Evolutionary conservation across 2,797 vertebrate genomes (phyloP).

Genomic region (Lacerta viridis): DNA sequence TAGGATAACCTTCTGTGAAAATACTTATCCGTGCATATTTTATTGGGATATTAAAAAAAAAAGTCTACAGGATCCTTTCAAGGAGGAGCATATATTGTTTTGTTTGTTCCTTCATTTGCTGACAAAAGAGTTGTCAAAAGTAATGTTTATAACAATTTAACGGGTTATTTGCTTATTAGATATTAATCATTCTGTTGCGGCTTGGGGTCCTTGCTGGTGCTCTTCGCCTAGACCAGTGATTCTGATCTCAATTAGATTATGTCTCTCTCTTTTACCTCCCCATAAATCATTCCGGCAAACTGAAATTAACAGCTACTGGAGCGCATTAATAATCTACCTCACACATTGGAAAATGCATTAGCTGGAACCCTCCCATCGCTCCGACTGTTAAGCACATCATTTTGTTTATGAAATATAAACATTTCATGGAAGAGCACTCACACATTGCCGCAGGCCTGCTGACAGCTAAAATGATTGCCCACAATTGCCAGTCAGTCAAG

Average conservation of each 20-base stretch:
- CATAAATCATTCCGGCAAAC: slow-evolving; percentile 99
- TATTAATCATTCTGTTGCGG: slow-evolving; percentile 94
- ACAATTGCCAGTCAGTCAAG: slow-evolving; percentile 87
- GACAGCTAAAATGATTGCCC: slow-evolving; percentile 92
- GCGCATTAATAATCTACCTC: slow-evolving; percentile 98
- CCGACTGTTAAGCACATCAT: slow-evolving; percentile 94
- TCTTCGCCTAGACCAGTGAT: slow-evolving; percentile 94
- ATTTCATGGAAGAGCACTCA: slow-evolving; percentile 90
- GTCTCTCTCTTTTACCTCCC: slow-evolving; percentile 93
- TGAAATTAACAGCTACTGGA: slow-evolving; percentile 99
- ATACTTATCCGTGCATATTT: neutral
- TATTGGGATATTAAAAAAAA: slow-evolving; percentile 40
- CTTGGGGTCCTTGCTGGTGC: slow-evolving; percentile 84
- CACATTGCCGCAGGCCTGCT: slow-evolving; percentile 82
- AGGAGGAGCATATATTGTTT: slow-evolving; percentile 54
- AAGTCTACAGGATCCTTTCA: slow-evolving; percentile 24
- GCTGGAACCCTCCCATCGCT: slow-evolving; percentile 93
- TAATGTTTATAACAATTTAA: slow-evolving; percentile 96
- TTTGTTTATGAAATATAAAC: slow-evolving; percentile 99
- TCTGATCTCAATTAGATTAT: slow-evolving; percentile 99
- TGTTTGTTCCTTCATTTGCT: slow-evolving; percentile 79
- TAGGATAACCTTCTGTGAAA: slow-evolving; percentile 7
- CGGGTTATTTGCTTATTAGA: slow-evolving; percentile 98
- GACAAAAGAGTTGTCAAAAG: slow-evolving; percentile 88
- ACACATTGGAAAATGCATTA: slow-evolving; percentile 92